Percentiles rank a stretch among this genome's conserved stretches.
These are phyloP conservation scores for Orgyia antiqua DNA, from an alignment of 2,888 invertebrate species.

Conservation along the genomic window DNA sequence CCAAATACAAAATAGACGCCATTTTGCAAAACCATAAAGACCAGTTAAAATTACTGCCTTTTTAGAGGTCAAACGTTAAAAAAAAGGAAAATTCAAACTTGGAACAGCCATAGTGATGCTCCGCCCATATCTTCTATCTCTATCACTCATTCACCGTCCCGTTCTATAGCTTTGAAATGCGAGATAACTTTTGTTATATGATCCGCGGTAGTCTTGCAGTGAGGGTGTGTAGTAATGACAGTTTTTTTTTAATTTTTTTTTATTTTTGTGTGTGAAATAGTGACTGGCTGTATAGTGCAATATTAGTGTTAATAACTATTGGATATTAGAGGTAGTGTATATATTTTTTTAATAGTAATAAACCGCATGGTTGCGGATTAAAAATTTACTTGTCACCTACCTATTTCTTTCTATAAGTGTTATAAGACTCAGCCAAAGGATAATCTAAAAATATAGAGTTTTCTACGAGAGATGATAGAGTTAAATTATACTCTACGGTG, in stretches of 20 bases:
- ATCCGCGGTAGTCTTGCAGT: constrained; percentile 43
- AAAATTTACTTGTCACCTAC: no score
- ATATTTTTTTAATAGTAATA: no score
- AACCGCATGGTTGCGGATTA: no score
- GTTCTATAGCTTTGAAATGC: constrained; percentile 47
- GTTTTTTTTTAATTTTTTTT: constrained; percentile 24
- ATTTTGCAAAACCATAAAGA: constrained; percentile 23
- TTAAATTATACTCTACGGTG: no score
- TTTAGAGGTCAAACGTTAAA: constrained; percentile 35
- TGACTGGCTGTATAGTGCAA: constrained; percentile 16
- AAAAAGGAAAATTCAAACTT: constrained; percentile 31
- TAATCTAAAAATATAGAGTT: no score
- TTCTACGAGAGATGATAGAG: no score
- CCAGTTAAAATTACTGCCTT: constrained; percentile 33
- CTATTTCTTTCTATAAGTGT: no score
- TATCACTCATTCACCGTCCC: constrained; percentile 34
- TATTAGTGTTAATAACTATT: constrained; percentile 7
- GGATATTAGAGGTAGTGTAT: constrained; percentile 14
- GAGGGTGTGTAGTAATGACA: constrained; percentile 49
- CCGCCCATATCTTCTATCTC: constrained; percentile 42
- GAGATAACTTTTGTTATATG: constrained; percentile 65
- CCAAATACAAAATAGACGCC: constrained; percentile 12
- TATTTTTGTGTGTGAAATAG: constrained; percentile 18
- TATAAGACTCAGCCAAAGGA: no score
- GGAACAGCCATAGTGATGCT: constrained; percentile 39